A percentile compares a stretch with the other conserved stretches of the same genome.
Conservation (phyloP, 2,888 invertebrate genomes). For the Agriopis marginaria region DNA sequence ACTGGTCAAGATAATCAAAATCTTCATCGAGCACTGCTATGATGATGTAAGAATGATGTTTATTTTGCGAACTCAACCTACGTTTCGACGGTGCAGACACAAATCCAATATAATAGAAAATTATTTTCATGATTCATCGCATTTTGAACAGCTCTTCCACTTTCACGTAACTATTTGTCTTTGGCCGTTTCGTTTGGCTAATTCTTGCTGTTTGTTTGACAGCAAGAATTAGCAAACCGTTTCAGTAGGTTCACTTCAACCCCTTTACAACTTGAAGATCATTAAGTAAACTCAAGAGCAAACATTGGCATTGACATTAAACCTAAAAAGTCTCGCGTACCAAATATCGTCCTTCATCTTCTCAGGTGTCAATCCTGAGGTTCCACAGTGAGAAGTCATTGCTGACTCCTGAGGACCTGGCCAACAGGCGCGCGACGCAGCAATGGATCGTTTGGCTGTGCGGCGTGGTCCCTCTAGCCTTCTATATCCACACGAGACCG, state of each 20-base stretch:
- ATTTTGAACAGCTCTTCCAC: too few species aligned
- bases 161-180: too few species aligned
- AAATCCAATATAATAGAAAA: too few species aligned
- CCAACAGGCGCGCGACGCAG: slow-evolving; percentile 64
- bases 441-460: slow-evolving; percentile 76
- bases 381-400: slow-evolving; percentile 38
- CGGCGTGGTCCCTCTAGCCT: slow-evolving; percentile 64
- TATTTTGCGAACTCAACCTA: not conserved
- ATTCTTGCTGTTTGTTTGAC: too few species aligned
- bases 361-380: slow-evolving; percentile 27
- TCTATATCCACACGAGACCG: slow-evolving; percentile 69
- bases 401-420: slow-evolving; percentile 52
- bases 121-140: too few species aligned
- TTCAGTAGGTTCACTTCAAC: too few species aligned
- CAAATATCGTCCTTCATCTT: not conserved
- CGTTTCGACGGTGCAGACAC: too few species aligned
- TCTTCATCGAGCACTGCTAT: slow-evolving; percentile 67
- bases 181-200: too few species aligned
- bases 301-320: too few species aligned
- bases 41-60: slow-evolving; percentile 58
- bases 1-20: slow-evolving; percentile 66
- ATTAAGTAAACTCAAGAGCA: too few species aligned
- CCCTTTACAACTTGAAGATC: too few species aligned
- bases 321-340: not conserved
- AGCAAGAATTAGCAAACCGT: too few species aligned